Evolutionary conservation across 2,797 vertebrate species (phyloP).

Genomic region (Columba guinea): DNA sequence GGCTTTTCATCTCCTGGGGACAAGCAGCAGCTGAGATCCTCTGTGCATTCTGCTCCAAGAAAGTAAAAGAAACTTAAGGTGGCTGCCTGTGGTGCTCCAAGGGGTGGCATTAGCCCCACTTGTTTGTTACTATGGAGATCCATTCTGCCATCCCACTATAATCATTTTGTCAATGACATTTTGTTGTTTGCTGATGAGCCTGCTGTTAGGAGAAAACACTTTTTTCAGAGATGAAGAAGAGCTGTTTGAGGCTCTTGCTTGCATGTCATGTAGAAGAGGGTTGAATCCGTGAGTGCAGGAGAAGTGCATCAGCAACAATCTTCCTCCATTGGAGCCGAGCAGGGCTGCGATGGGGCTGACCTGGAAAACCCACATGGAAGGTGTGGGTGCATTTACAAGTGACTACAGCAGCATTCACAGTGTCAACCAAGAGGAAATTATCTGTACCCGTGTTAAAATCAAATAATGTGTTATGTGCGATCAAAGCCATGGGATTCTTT

Average conservation of each 20-base stretch:
- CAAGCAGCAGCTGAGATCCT: not conserved
- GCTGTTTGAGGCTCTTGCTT: not conserved
- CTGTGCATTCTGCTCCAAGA: not conserved
- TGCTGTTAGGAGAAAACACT: constrained; percentile 16
- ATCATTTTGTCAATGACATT: not conserved
- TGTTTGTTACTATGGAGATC: constrained; percentile 30
- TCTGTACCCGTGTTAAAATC: not conserved
- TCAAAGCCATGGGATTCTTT: not conserved
- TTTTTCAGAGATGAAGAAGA: constrained; percentile 20
- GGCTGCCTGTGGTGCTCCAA: not conserved
- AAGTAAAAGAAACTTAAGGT: not conserved
- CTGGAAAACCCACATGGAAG: not conserved
- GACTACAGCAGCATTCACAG: not conserved
- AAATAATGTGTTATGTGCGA: not conserved
- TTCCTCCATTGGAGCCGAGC: not conserved
- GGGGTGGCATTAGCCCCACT: not conserved
- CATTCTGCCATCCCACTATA: not conserved
- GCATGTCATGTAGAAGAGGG: not conserved
- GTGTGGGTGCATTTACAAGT: not conserved
- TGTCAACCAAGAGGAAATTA: not conserved
- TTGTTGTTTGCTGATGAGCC: not conserved
- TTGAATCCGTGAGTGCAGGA: not conserved
- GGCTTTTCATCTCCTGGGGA: not conserved
- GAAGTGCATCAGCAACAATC: not conserved
- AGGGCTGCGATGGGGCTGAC: fast-evolving